Conservation (phyloP, 2,113 vertebrate genomes). For the Tachysurus fulvidraco region DNA sequence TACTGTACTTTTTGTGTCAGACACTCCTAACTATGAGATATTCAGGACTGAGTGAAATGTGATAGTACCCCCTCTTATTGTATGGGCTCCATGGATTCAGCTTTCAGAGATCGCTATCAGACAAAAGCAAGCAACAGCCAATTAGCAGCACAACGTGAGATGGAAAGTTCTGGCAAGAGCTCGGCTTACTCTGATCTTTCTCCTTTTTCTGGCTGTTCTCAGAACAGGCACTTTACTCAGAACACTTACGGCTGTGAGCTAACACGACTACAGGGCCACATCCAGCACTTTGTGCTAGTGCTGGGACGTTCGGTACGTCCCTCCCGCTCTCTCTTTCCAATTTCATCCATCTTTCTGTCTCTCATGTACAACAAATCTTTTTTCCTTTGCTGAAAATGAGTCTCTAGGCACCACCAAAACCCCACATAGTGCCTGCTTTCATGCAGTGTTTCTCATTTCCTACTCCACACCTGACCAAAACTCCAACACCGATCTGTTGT, state of each 20-base stretch:
- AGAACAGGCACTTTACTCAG: conserved; percentile 18
- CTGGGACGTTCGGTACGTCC: neutral
- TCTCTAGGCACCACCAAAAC: neutral
- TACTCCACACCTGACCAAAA: neutral
- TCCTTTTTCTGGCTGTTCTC: conserved; percentile 23
- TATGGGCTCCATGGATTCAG: conserved; percentile 40
- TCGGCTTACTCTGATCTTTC: conserved; percentile 38
- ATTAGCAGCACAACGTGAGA: conserved; percentile 48
- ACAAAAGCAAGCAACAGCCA: conserved; percentile 26
- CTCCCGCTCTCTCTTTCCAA: neutral
- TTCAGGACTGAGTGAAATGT: conserved; percentile 14
- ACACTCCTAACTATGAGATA: neutral
- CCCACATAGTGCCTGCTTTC: neutral
- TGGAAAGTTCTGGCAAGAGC: conserved; percentile 51
- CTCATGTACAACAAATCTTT: neutral
- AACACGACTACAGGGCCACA: neutral
- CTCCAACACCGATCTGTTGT: neutral
- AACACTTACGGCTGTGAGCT: neutral
- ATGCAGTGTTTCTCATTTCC: conserved; percentile 8
- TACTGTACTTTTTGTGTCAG: neutral
- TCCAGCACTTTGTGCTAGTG: neutral
- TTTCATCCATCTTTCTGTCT: neutral
- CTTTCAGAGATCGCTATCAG: conserved; percentile 54
- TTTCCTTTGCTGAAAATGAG: neutral
- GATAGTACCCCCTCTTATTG: conserved; percentile 41